Conservation (phyloP, 2,888 invertebrate genomes). For the Heliconius hortense region DNA sequence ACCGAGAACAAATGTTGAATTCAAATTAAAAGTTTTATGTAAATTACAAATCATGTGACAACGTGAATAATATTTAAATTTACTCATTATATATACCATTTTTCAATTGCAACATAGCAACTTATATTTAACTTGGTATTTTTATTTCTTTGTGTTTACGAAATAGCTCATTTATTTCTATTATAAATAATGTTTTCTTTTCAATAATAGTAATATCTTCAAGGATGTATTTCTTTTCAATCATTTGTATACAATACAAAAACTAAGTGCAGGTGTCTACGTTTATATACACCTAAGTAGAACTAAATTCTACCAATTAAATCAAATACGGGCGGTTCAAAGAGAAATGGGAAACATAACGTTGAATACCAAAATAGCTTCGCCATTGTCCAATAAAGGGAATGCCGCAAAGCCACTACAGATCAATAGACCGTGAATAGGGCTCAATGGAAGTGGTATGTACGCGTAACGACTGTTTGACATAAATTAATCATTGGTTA, state of each 20-base stretch:
- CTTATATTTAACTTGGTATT: too few relatives aligned
- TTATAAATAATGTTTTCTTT: not conserved
- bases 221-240: too few relatives aligned
- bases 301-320: slow-evolving; percentile 16
- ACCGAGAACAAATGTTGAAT: too few relatives aligned
- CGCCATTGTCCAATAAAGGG: slow-evolving; percentile 32
- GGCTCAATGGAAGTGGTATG: slow-evolving; percentile 16
- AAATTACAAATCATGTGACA: too few relatives aligned
- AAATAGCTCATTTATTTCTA: too few relatives aligned
- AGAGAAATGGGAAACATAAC: slow-evolving; percentile 30
- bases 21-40: too few relatives aligned
- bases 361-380: slow-evolving; percentile 31
- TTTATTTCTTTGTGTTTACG: too few relatives aligned
- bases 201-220: too few relatives aligned
- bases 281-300: not conserved
- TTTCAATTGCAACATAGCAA: too few relatives aligned
- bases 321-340: slow-evolving; percentile 22
- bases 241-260: too few relatives aligned
- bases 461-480: not conserved
- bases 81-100: too few relatives aligned
- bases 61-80: too few relatives aligned
- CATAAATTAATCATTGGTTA: slow-evolving; percentile 8
- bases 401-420: slow-evolving; percentile 31
- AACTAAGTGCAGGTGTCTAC: not conserved
- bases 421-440: slow-evolving; percentile 27